Conservation (phyloP, 2,797 vertebrate species). For the Trachops cirrhosus region DNA sequence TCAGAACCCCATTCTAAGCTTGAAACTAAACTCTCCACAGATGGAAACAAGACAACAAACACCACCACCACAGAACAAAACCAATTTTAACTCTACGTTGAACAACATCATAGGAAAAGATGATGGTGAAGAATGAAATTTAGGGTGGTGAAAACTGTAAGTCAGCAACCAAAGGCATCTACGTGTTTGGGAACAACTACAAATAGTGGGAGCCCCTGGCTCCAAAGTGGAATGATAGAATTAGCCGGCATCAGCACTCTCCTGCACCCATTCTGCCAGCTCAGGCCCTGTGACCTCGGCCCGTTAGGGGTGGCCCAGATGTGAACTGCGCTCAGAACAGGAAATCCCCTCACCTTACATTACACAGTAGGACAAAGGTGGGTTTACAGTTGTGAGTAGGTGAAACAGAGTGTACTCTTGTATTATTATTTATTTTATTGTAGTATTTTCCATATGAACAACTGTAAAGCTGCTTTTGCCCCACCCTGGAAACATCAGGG, state of each 20-base stretch:
- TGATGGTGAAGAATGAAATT: background rate
- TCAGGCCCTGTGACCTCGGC: background rate
- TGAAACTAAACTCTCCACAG: conserved; percentile 57
- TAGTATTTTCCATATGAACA: background rate
- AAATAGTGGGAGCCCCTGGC: no score
- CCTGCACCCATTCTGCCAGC: background rate
- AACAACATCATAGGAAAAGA: background rate
- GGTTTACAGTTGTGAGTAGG: background rate
- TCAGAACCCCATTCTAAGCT: conserved; percentile 27
- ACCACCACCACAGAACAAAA: background rate
- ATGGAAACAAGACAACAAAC: background rate
- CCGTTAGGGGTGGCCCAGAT: background rate
- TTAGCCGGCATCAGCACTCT: background rate
- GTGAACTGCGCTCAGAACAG: background rate
- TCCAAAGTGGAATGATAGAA: background rate
- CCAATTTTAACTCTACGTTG: background rate
- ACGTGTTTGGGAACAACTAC: background rate
- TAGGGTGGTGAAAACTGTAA: background rate
- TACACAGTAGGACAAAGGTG: background rate
- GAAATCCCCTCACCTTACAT: background rate
- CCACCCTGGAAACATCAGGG: background rate
- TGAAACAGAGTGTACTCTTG: background rate
- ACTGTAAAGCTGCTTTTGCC: background rate
- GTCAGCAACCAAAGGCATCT: background rate
- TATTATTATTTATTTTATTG: background rate